phyloP scores from a whole-genome alignment of 2,113 vertebrate species.

The Crotalus tigris region DNA sequence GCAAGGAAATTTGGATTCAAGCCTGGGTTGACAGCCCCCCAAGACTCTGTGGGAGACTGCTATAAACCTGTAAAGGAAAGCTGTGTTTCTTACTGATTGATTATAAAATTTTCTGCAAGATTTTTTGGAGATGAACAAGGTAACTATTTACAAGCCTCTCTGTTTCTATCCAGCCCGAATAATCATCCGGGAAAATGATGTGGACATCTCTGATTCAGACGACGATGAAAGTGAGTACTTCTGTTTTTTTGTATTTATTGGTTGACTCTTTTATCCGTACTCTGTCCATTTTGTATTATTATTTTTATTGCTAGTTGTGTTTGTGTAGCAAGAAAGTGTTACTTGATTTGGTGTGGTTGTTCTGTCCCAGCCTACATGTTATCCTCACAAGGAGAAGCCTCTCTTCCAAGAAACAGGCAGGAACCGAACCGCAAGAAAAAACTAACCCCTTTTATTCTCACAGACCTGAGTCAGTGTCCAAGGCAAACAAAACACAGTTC shows the following conservation, averaged over 20 bases:
- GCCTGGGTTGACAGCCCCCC: background rate
- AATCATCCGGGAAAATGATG: slow-evolving; percentile 81
- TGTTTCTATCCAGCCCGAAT: slow-evolving; percentile 76
- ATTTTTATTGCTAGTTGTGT: background rate
- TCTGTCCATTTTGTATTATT: background rate
- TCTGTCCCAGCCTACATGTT: no score
- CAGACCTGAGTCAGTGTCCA: no score
- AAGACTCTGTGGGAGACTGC: background rate
- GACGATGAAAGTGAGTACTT: slow-evolving; percentile 88
- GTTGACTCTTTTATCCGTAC: background rate
- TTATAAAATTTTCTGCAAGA: background rate
- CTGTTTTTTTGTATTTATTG: background rate
- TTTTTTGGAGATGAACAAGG: background rate
- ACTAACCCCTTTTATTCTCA: no score
- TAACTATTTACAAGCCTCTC: background rate
- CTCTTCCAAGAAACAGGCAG: no score
- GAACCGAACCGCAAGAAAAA: no score
- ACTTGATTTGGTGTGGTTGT: background rate
- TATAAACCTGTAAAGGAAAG: background rate
- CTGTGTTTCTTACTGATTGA: background rate
- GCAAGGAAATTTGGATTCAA: background rate
- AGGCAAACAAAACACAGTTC: no score
- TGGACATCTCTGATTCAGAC: slow-evolving; percentile 92
- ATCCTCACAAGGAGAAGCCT: no score
- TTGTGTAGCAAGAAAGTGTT: background rate